These are phyloP conservation scores for Rousettus leschenaultii DNA, from an alignment of 2,113 vertebrate species.

Conservation along the genomic window DNA sequence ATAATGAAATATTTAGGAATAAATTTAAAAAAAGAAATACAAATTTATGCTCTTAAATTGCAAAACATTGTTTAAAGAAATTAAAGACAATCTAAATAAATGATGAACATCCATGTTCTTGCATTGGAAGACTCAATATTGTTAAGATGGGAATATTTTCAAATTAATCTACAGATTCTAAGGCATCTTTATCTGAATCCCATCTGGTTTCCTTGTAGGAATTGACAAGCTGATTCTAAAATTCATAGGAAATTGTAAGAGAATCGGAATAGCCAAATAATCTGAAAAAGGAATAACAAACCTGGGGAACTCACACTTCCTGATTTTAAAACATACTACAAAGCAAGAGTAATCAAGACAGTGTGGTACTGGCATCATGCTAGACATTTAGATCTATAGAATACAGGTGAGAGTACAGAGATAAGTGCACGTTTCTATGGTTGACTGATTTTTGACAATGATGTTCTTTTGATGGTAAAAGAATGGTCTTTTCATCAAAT, in stretches of 20 bases:
- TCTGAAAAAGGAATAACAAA: background rate
- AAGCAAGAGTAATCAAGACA: background rate
- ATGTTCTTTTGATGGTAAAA: background rate
- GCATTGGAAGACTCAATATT: background rate
- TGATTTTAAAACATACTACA: background rate
- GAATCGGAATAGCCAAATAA: background rate
- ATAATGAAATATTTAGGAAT: background rate
- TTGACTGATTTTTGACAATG: background rate
- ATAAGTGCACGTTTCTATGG: background rate
- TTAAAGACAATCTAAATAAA: background rate
- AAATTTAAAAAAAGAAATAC: background rate
- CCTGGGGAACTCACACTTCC: background rate
- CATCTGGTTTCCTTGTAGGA: background rate
- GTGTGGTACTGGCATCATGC: background rate
- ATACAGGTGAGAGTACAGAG: background rate
- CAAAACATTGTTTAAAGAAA: background rate
- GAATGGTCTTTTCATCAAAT: background rate
- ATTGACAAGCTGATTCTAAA: background rate
- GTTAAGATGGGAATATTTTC: background rate
- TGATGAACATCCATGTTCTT: background rate
- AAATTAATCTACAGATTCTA: background rate
- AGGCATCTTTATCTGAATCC: background rate
- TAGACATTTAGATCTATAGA: background rate
- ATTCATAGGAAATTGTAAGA: background rate
- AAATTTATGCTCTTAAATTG: background rate